Conservation (phyloP, 2,113 vertebrate genomes). For the Murina feae region DNA sequence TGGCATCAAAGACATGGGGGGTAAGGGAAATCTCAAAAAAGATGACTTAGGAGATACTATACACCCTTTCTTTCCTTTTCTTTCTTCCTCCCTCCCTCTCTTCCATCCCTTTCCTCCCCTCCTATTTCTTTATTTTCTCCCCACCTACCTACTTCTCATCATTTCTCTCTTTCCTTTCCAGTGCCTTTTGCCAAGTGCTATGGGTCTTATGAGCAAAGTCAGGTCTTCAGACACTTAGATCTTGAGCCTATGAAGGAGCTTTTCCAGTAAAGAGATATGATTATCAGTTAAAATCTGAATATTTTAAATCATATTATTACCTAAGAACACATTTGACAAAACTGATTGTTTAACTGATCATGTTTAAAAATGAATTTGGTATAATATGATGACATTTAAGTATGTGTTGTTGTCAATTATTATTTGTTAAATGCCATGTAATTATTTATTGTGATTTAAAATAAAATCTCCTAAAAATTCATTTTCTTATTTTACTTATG, state of each 20-base stretch:
- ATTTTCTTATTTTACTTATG: not conserved
- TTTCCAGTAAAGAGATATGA: not conserved
- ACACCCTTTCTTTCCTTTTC: not conserved
- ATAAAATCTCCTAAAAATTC: not conserved
- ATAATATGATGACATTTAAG: not conserved
- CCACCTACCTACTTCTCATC: not conserved
- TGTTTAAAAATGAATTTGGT: not conserved
- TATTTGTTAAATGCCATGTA: not conserved
- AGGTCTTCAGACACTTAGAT: not conserved
- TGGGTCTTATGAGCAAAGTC: not conserved
- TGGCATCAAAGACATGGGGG: not conserved
- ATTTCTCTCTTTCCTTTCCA: not conserved
- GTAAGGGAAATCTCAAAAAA: not conserved
- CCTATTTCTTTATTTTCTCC: not conserved
- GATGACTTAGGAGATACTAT: not conserved
- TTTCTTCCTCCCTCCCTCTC: fast-evolving
- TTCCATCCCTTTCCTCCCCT: fast-evolving
- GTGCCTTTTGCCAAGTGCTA: not conserved
- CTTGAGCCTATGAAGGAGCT: not conserved
- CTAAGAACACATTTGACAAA: not conserved
- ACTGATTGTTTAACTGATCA: not conserved
- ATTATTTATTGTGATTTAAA: not conserved
- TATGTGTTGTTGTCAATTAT: not conserved
- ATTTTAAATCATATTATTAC: not conserved
- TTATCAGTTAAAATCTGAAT: not conserved